Conservation (phyloP, 2,888 invertebrate genomes). For the Microctonus hyperodae region DNA sequence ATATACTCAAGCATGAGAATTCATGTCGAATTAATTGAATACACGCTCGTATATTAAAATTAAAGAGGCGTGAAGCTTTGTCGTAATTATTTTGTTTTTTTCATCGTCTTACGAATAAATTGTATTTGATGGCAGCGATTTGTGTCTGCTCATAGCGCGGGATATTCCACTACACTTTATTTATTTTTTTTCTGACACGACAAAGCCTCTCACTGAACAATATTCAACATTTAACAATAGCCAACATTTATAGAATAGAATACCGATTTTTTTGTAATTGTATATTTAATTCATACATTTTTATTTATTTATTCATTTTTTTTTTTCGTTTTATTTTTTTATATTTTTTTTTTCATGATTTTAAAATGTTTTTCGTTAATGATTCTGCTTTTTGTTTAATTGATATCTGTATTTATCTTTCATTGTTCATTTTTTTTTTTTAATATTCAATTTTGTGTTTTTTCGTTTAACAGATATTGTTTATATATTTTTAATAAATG, state of each 20-base stretch:
- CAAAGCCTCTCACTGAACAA: conserved; percentile 54
- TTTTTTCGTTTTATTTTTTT: conserved; percentile 15
- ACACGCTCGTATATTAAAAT: conserved; percentile 40
- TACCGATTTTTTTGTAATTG: conserved; percentile 55
- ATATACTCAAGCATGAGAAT: conserved; percentile 13
- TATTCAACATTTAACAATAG: conserved; percentile 63
- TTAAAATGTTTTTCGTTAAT: conserved; percentile 49
- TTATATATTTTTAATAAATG: background rate
- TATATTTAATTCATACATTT: conserved; percentile 46
- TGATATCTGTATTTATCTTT: conserved; percentile 35
- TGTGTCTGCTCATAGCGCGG: background rate
- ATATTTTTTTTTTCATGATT: conserved; percentile 23
- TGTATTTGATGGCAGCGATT: background rate
- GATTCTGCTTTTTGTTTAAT: conserved; percentile 53
- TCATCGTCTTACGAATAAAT: conserved; percentile 2
- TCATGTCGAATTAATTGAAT: conserved; percentile 33
- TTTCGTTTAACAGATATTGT: background rate
- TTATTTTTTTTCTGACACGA: conserved; percentile 32
- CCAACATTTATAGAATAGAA: conserved; percentile 63
- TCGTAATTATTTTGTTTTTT: conserved; percentile 32
- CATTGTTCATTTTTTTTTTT: no score
- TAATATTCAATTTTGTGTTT: background rate
- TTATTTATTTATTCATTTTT: conserved; percentile 29
- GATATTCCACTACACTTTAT: background rate
- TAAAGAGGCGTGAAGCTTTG: conserved; percentile 39